A percentile compares a stretch with the other conserved stretches of the same genome.
Evolutionary conservation across 2,113 vertebrate genomes (phyloP).

Genomic region (Callipepla squamata): DNA sequence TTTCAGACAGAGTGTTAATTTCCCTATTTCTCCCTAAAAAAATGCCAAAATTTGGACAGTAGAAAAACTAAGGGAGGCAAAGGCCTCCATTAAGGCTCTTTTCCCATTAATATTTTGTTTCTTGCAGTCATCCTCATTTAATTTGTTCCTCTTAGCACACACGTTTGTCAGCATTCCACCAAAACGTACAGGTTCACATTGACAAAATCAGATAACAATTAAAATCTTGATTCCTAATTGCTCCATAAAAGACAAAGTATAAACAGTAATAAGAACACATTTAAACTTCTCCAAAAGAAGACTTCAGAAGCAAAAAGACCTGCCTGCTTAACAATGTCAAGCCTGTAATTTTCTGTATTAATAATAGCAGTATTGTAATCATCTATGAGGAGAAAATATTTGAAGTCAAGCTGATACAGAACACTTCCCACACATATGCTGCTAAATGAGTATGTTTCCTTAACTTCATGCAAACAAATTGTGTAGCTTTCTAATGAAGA

Average conservation of each 20-base stretch:
- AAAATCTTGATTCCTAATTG: not conserved
- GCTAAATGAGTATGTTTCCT: not conserved
- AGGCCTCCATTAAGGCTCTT: slow-evolving; percentile 11
- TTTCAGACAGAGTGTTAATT: not conserved
- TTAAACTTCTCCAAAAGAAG: not conserved
- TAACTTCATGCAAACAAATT: not conserved
- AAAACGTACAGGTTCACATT: not conserved
- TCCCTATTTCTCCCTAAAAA: not conserved
- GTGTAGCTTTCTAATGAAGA: not conserved
- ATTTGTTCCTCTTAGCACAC: not conserved
- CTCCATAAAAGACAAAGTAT: slow-evolving; percentile 19
- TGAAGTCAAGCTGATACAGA: not conserved
- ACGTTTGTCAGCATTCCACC: not conserved
- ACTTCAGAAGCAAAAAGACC: not conserved
- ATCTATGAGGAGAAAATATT: not conserved
- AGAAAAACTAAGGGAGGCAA: slow-evolving; percentile 14
- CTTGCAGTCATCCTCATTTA: not conserved
- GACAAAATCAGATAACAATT: not conserved
- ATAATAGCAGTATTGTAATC: not conserved
- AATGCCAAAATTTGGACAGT: slow-evolving; percentile 14
- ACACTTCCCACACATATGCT: not conserved
- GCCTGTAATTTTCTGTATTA: not conserved
- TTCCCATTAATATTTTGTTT: slow-evolving; percentile 1
- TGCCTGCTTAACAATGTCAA: not conserved
- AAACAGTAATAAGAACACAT: not conserved